Conservation (phyloP, 2,888 invertebrate species). For the Nomada fucata region DNA sequence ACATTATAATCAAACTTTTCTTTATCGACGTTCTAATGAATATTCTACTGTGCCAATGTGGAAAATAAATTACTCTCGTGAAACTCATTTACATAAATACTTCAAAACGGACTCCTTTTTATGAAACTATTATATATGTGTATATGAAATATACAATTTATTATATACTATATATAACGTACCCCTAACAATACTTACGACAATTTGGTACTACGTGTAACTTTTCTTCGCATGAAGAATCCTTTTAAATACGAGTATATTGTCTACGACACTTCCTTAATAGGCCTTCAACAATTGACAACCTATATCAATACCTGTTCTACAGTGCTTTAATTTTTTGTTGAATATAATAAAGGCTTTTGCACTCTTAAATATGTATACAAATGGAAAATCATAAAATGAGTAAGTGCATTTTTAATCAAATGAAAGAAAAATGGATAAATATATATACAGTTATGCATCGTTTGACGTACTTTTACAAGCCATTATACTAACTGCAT, state of each 20-base stretch:
- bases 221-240: conserved; percentile 44
- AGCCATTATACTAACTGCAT: conserved; percentile 27
- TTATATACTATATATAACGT: conserved; percentile 49
- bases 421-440: conserved; percentile 9
- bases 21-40: conserved; percentile 8
- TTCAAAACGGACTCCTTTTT: conserved; percentile 36
- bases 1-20: conserved; percentile 17
- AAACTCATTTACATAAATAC: conserved; percentile 18
- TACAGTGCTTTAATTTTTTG: conserved; percentile 37
- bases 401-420: conserved; percentile 1
- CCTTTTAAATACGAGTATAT: conserved; percentile 66
- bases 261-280: conserved; percentile 72
- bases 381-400: conserved; percentile 16
- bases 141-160: conserved; percentile 23
- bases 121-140: conserved; percentile 33
- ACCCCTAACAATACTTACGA: conserved; percentile 61
- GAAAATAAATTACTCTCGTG: conserved; percentile 34
- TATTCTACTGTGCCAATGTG: conserved; percentile 29
- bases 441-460: conserved; percentile 22
- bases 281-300: conserved; percentile 77
- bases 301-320: conserved; percentile 55
- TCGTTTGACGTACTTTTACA: conserved; percentile 23
- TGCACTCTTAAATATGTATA: conserved; percentile 34
- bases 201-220: conserved; percentile 52
- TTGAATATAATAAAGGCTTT: conserved; percentile 40